These are phyloP conservation scores for Camponotus vicinus DNA, from an alignment of 1,140 invertebrate genomes.

Conservation along the genomic window DNA sequence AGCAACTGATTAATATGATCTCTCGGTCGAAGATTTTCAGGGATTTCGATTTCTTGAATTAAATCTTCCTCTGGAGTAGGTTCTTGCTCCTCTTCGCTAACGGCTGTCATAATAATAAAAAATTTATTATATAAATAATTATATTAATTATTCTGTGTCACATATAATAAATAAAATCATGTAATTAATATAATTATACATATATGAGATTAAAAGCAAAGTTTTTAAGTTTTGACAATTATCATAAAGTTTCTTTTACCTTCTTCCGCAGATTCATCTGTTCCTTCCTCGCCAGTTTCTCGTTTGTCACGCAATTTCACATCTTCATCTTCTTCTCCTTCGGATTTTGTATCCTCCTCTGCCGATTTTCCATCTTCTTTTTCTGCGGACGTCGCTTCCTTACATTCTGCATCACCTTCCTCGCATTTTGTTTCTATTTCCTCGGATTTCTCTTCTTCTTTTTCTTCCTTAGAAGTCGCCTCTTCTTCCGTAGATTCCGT, in stretches of 20 bases:
- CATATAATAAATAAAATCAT: not conserved
- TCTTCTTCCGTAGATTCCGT: conserved; percentile 73
- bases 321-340: conserved; percentile 60
- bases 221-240: not conserved
- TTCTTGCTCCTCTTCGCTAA: conserved; percentile 72
- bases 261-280: conserved; percentile 86
- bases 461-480: conserved; percentile 66
- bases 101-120: not conserved
- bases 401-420: conserved; percentile 56
- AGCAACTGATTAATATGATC: conserved; percentile 94
- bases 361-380: conserved; percentile 53
- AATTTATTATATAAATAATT: conserved; percentile 22
- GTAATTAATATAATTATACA: too few relatives aligned
- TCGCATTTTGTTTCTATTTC: conserved; percentile 67
- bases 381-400: conserved; percentile 49
- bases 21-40: conserved; percentile 91
- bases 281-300: conserved; percentile 69
- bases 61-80: conserved; percentile 86
- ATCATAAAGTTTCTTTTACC: conserved; percentile 84
- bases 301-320: conserved; percentile 54
- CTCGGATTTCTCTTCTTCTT: conserved; percentile 78
- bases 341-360: conserved; percentile 59
- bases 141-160: not conserved
- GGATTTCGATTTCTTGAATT: conserved; percentile 90
- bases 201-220: not conserved